These are phyloP conservation scores for Polia nebulosa DNA, from an alignment of 2,888 invertebrate species.

Conservation along the genomic window DNA sequence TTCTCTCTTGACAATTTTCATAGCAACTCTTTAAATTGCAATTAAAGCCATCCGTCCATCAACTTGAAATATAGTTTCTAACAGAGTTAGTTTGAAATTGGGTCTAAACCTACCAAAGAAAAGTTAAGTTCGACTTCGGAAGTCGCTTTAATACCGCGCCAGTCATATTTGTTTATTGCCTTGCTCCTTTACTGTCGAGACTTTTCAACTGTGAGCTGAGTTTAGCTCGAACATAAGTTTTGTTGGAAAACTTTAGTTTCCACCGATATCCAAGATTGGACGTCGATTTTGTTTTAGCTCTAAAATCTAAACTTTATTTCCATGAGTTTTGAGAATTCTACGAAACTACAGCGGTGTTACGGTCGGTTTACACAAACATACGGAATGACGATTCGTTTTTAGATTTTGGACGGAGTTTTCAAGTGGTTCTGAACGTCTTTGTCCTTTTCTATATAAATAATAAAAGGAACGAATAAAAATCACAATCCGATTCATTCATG, in stretches of 20 bases:
- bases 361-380: background rate
- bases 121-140: conserved; percentile 35
- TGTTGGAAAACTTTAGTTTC: conserved; percentile 45
- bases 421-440: background rate
- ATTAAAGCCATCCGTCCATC: background rate
- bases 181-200: conserved; percentile 46
- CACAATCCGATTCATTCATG: no score
- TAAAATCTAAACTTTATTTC: conserved; percentile 39
- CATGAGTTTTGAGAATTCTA: conserved; percentile 10
- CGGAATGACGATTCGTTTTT: background rate
- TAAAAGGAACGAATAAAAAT: no score
- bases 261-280: conserved; percentile 43
- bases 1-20: background rate
- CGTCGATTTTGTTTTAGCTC: conserved; percentile 41
- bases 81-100: background rate
- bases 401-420: background rate
- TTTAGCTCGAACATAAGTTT: conserved; percentile 40
- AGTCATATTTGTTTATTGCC: conserved; percentile 56
- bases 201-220: conserved; percentile 35
- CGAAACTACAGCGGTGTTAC: conserved; percentile 8
- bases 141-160: conserved; percentile 38
- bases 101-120: conserved; percentile 8
- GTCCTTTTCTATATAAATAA: no score
- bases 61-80: background rate
- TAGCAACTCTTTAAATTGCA: background rate